Conservation (phyloP, 2,113 vertebrate species). For the Cyphomyrus discorhynchus region DNA sequence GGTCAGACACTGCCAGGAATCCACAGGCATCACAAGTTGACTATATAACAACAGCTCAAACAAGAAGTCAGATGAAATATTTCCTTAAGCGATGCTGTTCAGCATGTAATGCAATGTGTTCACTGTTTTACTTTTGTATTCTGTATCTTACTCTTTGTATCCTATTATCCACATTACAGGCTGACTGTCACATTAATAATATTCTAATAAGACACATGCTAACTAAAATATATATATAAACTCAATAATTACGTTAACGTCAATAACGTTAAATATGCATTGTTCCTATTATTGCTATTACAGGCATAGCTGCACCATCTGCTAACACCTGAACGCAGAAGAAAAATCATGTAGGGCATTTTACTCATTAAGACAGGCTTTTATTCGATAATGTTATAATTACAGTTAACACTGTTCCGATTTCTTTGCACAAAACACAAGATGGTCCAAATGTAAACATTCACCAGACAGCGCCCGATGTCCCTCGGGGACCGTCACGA, state of each 20-base stretch:
- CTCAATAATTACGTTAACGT: not conserved
- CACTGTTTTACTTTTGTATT: not conserved
- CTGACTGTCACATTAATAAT: not conserved
- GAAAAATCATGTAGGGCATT: not conserved
- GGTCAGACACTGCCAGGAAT: not conserved
- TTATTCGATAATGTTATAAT: conserved; percentile 31
- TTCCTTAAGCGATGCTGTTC: not conserved
- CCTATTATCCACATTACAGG: not conserved
- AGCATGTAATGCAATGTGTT: not conserved
- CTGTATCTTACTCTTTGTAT: not conserved
- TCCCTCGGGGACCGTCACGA: not conserved
- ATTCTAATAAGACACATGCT: not conserved
- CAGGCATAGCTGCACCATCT: not conserved
- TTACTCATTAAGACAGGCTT: conserved; percentile 15
- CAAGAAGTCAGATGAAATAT: not conserved
- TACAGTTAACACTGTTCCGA: conserved; percentile 34
- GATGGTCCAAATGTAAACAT: conserved; percentile 26
- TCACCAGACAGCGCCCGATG: conserved; percentile 1
- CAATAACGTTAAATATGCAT: not conserved
- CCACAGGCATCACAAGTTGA: not conserved
- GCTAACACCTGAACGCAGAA: not conserved
- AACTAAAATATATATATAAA: not conserved
- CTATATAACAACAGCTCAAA: not conserved
- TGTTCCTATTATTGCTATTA: not conserved
- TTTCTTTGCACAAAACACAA: conserved; percentile 23